Percentiles rank a stretch among this genome's conserved stretches.
Evolutionary conservation across 2,888 invertebrate species (phyloP).

Genomic region (Orthosia gothica): DNA sequence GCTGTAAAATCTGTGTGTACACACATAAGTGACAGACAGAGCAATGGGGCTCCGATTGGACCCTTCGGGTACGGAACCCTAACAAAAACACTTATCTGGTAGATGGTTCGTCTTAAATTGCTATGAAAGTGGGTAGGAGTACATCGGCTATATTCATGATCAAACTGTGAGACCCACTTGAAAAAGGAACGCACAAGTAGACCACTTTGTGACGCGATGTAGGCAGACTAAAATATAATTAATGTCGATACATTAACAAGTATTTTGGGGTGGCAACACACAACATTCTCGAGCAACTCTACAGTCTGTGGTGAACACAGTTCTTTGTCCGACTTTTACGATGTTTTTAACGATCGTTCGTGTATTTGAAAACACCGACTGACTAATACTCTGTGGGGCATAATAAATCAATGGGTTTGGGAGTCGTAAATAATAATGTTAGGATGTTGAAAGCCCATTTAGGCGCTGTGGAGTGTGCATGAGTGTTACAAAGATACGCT

Average conservation of each 20-base stretch:
- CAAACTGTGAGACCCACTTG: not conserved
- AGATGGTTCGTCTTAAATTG: too few species aligned
- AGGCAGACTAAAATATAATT: not conserved
- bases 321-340: conserved; percentile 54
- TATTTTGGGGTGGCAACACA: conserved; percentile 37
- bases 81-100: too few species aligned
- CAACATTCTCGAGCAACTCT: not conserved
- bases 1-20: too few species aligned
- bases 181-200: not conserved
- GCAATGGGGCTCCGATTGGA: too few species aligned
- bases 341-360: conserved; percentile 51
- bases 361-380: conserved; percentile 48
- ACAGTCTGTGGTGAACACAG: conserved; percentile 23
- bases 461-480: not conserved
- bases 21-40: too few species aligned
- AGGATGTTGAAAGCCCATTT: conserved; percentile 54
- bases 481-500: conserved; percentile 16
- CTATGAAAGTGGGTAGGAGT: not conserved
- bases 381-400: conserved; percentile 23
- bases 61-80: too few species aligned
- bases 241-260: conserved; percentile 9
- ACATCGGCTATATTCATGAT: not conserved
- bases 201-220: not conserved
- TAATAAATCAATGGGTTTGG: conserved; percentile 56
- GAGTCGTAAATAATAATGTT: conserved; percentile 55